A percentile compares a stretch with the other conserved stretches of the same genome.
phyloP scores from a whole-genome alignment of 1,140 invertebrate species.

The Solenopsis invicta region DNA sequence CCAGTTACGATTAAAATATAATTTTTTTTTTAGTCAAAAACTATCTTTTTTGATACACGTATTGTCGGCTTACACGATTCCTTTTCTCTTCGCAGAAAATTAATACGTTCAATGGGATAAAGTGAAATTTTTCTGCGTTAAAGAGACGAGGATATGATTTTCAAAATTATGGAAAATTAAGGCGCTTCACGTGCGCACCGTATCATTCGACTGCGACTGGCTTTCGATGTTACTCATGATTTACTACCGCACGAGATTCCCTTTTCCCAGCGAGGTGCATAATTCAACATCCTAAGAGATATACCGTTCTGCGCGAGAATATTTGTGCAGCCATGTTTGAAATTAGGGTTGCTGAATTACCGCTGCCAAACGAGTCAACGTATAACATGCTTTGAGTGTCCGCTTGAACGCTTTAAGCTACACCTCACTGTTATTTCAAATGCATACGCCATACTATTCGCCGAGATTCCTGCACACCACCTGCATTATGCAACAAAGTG shows the following conservation, averaged over 20 bases:
- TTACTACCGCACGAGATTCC: constrained; percentile 49
- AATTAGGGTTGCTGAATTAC: constrained; percentile 46
- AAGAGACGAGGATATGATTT: background rate
- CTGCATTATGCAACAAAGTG: constrained; percentile 48
- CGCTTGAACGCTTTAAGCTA: constrained; percentile 60
- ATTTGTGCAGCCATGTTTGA: constrained; percentile 29
- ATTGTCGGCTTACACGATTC: background rate
- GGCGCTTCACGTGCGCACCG: constrained; percentile 15
- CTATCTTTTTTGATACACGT: background rate
- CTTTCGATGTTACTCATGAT: constrained; percentile 59
- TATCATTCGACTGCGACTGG: constrained; percentile 41
- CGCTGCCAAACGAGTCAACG: constrained; percentile 29
- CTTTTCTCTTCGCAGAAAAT: background rate
- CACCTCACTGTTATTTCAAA: constrained; percentile 45
- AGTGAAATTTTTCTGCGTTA: background rate
- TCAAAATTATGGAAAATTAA: background rate
- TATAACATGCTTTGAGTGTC: constrained; percentile 53
- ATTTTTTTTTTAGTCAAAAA: background rate
- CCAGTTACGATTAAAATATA: background rate
- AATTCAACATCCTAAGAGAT: constrained; percentile 43
- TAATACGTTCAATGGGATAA: background rate
- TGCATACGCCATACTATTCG: constrained; percentile 38
- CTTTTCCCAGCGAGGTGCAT: constrained; percentile 36
- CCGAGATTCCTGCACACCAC: background rate
- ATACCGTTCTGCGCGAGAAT: constrained; percentile 10